Evolutionary conservation across 2,888 invertebrate species (phyloP).

Genomic region (Leucophenga montana): DNA sequence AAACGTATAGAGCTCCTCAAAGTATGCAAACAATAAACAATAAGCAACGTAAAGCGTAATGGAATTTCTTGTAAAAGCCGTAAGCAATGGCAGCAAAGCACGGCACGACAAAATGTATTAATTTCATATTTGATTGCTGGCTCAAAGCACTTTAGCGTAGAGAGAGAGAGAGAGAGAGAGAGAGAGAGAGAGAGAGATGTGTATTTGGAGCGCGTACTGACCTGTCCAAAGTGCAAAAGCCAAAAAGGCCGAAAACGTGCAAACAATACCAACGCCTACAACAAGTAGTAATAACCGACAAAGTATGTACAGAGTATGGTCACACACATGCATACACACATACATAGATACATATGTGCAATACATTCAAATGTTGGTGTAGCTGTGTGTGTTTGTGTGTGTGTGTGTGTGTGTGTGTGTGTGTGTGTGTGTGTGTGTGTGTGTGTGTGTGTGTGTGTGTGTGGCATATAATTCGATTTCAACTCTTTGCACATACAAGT

Average conservation of each 20-base stretch:
- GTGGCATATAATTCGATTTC: slow-evolving; percentile 17
- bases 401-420: too few relatives aligned
- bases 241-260: slow-evolving; percentile 31
- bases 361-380: too few relatives aligned
- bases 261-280: neutral
- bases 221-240: slow-evolving; percentile 42
- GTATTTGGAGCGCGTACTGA: neutral
- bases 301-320: neutral
- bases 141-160: too few relatives aligned
- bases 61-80: too few relatives aligned
- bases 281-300: slow-evolving; percentile 5
- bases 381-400: too few relatives aligned
- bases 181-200: too few relatives aligned
- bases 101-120: neutral
- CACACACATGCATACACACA: neutral
- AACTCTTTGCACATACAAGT: slow-evolving; percentile 13
- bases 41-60: too few relatives aligned
- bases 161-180: too few relatives aligned
- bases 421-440: too few relatives aligned
- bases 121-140: neutral
- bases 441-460: neutral
- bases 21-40: too few relatives aligned
- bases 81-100: too few relatives aligned
- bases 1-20: neutral
- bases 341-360: too few relatives aligned